Evolutionary conservation across 2,113 vertebrate genomes (phyloP), one percentile per base, ranked within the genome.

Genomic region (Antigone vipio): DNA sequence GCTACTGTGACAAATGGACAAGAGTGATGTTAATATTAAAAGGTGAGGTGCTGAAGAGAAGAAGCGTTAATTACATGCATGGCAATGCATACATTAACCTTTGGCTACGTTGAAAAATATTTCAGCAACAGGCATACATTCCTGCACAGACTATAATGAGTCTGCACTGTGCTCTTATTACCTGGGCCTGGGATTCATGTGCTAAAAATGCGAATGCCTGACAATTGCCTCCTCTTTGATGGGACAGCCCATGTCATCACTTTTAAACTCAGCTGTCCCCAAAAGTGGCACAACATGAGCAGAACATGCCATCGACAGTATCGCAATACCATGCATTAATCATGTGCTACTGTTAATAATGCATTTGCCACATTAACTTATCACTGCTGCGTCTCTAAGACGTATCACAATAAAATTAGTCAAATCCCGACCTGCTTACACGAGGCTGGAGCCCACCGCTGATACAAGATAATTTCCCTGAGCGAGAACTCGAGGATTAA

Each of bases 311-410:
- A 8, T 2, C 5, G 11, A 27, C 42, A 35, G 27, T 6, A 20
- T 22, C 5, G 2, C n/a, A 6, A 9, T 7, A 2, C 0, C 0
- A 24, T 13, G 44, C 42, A 24, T 63, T 73, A 73, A n/a, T 8
- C 13, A 12, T 11, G 17, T 27, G 17, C 50, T 67, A 3, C 38
- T 78, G 63, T 16, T 59, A 22, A 4, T 19, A 11, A 38, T 3
- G 6, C 14, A 2, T 71, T 29, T 26, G 32, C 4, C 50, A n/a
- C 68, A 0, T 63, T 47, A 19, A 30, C 9, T 58, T 17, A 4
- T 32, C 60, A 4, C 40, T 49, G 52, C 52, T 75, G 75, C 29
- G 4, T 26, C 58, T 88, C 34, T 2, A 9, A 16, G 3, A 8
- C 1, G 1, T 19, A 24, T 27, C 20, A 4, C 16, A 38, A 29